Conservation (phyloP, 2,113 vertebrate species). For the Vidua chalybeata region DNA sequence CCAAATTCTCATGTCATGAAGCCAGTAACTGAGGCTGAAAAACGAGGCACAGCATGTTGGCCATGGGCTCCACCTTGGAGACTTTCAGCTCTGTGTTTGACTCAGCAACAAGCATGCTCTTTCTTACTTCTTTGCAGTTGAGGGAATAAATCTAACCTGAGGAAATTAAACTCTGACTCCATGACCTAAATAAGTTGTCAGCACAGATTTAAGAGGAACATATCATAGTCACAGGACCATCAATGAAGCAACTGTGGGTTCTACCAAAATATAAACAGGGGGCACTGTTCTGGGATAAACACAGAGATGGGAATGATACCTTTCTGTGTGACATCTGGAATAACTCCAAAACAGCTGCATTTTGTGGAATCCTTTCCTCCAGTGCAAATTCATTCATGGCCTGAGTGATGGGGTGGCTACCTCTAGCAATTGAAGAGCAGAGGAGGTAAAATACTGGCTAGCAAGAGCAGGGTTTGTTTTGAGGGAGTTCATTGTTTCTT, state of each 20-base stretch:
- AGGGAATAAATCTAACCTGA: conserved; percentile 33
- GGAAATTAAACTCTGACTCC: conserved; percentile 47
- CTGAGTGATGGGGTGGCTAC: background rate
- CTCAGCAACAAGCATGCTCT: background rate
- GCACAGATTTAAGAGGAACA: conserved; percentile 30
- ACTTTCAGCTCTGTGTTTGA: background rate
- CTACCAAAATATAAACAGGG: conserved; percentile 23
- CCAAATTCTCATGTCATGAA: background rate
- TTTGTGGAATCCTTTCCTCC: background rate
- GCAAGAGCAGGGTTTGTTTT: background rate
- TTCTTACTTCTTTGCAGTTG: conserved; percentile 7
- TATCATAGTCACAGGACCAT: background rate
- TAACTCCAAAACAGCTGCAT: background rate
- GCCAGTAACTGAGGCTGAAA: background rate
- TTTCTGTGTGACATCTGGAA: background rate
- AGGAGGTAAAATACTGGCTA: background rate
- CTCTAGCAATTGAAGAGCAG: background rate
- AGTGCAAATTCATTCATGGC: background rate
- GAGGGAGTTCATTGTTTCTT: background rate
- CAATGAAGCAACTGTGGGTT: conserved; percentile 18
- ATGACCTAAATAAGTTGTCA: conserved; percentile 52
- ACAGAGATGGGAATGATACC: background rate
- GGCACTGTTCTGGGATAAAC: background rate
- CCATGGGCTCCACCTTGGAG: background rate
- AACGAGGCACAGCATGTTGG: background rate